A percentile compares a stretch with the other conserved stretches of the same genome.
Evolutionary conservation across 2,797 vertebrate genomes (phyloP).

Genomic region (Jordanella pulchra): DNA sequence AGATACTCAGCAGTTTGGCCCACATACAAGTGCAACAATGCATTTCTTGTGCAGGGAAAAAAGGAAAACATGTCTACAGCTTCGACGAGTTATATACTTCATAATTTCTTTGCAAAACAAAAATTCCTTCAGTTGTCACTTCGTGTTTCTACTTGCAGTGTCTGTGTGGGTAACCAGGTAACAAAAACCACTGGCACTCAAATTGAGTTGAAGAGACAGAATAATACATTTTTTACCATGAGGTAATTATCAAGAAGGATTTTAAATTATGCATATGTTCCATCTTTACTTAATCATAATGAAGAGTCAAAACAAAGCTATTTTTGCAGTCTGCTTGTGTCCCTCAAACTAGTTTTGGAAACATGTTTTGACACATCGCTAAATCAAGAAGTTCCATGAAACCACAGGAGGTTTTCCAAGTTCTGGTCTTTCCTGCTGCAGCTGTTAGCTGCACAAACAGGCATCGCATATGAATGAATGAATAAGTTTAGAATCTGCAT

Average conservation of each 20-base stretch:
- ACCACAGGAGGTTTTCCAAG: not conserved
- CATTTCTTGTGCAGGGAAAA: conserved; percentile 55
- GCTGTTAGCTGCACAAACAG: not conserved
- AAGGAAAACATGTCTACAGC: conserved; percentile 22
- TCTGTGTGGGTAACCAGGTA: conserved; percentile 10
- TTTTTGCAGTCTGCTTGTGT: conserved; percentile 1
- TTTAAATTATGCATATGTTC: conserved; percentile 11
- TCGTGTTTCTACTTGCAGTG: conserved; percentile 16
- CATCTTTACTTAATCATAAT: conserved; percentile 7
- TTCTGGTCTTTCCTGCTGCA: not conserved
- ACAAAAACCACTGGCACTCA: conserved; percentile 23
- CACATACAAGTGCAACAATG: conserved; percentile 63
- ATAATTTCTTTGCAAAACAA: conserved; percentile 20
- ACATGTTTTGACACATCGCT: conserved; percentile 5
- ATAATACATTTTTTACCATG: conserved; percentile 37
- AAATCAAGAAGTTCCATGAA: not conserved
- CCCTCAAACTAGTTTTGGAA: not conserved
- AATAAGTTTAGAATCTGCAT: not conserved
- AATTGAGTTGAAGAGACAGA: conserved; percentile 19
- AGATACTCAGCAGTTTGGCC: conserved; percentile 72
- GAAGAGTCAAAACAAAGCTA: conserved; percentile 11
- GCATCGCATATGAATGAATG: not conserved
- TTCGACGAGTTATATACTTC: conserved; percentile 25
- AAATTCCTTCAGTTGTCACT: conserved; percentile 8
- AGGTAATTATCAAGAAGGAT: conserved; percentile 26